Evolutionary conservation across 2,113 vertebrate genomes (phyloP).

Genomic region (Zosterops hypoxanthus): DNA sequence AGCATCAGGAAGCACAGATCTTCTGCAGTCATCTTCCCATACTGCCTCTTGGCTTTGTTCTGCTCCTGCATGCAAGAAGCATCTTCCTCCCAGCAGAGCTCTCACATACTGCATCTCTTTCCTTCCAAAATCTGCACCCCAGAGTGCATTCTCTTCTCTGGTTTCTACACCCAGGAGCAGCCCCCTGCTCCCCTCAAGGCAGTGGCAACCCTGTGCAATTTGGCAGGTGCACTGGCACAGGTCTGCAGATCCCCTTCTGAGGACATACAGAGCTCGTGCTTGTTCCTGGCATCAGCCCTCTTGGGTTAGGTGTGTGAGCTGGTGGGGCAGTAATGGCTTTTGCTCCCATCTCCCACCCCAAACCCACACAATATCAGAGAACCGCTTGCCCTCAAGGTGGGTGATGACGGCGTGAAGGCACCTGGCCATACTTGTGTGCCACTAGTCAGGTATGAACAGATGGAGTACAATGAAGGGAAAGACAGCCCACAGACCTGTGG

Average conservation of each 20-base stretch:
- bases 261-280: rapidly evolving
- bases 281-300: neutral
- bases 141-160: neutral
- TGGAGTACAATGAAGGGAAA: neutral
- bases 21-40: neutral
- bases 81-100: neutral
- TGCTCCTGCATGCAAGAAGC: neutral
- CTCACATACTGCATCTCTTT: neutral
- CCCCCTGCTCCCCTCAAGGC: neutral
- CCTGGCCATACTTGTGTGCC: neutral
- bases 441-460: neutral
- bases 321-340: neutral
- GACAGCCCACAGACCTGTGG: neutral
- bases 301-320: neutral
- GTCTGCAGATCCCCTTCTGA: neutral
- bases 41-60: neutral
- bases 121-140: neutral
- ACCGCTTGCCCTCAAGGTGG: neutral
- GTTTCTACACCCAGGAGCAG: neutral
- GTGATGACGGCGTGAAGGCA: neutral
- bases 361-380: neutral
- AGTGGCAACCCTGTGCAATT: neutral
- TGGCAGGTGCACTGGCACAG: neutral
- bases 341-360: neutral
- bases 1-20: rapidly evolving